Base-by-base conservation (phyloP, 35 echinoderm and acorn worm genomes). In the Ophioderma brevispina region DNA sequence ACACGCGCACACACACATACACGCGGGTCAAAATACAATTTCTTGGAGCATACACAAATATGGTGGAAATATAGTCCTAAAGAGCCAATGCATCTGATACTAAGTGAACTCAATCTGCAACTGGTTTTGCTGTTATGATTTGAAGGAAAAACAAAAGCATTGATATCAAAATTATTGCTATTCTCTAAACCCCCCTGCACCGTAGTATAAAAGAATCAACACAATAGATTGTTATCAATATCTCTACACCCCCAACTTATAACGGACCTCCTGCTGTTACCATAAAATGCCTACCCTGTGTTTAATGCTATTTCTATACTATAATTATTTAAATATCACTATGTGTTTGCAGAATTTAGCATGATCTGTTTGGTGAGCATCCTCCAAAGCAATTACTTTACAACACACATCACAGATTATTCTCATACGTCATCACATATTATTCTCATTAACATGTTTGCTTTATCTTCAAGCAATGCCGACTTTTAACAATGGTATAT, bases 51-150 rank as follows among this genome's bases (percentile, higher is more conserved):
- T 25, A 70, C 59, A 70, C 15, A 18, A 70, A 25, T 70, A 25
- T 25, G n/a, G 2, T 30, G 17, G 4, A 6, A 70, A 70, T 70
- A 25, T 70, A 25, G 28, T 70, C 59, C 59, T 70, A 70, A 25
- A 13, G 59, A 70, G 59, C 59, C 59, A 70, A 25, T 70, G 59
- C 59, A 70, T 70, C 59, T 70, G 59, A 70, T 46, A n/a, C n/a
- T n/a, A n/a, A n/a, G n/a, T n/a, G n/a, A n/a, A n/a, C n/a, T 11
- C 21, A 52, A 11, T 52, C 8, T 52, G 46, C 15, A 70, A 70
- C n/a, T 70, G n/a, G 59, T 70, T 70, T 70, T 18, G 3, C 28
- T 25, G 59, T 25, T 70, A 15, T 70, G 59, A 70, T 30, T 70
- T 46, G 4, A 46, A 70, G n/a, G 5, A 25, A 3, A 70, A 13